These are phyloP conservation scores for Therioaphis trifolii DNA, from an alignment of 2,888 invertebrate genomes.

Conservation along the genomic window DNA sequence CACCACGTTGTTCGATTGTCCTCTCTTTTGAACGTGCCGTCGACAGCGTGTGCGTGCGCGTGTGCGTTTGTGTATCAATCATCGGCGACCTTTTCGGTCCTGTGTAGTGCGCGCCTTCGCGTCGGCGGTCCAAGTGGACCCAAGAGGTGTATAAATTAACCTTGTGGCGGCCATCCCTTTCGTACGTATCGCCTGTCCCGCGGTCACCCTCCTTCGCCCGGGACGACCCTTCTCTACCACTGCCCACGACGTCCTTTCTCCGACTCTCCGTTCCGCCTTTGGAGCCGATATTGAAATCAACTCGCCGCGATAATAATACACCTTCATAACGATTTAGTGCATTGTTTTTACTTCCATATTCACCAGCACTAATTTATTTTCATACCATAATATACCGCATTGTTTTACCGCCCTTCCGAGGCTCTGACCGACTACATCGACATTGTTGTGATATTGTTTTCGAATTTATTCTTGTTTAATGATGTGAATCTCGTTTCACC, in stretches of 20 bases:
- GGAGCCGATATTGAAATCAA: slow-evolving; percentile 19
- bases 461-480: too few relatives aligned
- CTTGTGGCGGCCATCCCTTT: not conserved
- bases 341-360: too few relatives aligned
- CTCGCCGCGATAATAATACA: not conserved
- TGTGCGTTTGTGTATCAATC: slow-evolving; percentile 37
- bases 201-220: not conserved
- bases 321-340: too few relatives aligned
- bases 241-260: not conserved
- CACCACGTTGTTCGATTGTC: slow-evolving; percentile 38
- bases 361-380: too few relatives aligned
- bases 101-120: not conserved
- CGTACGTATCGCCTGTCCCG: not conserved
- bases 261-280: too few relatives aligned
- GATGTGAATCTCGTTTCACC: too few relatives aligned
- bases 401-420: too few relatives aligned
- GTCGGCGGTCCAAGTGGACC: slow-evolving; percentile 57
- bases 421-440: too few relatives aligned
- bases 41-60: not conserved
- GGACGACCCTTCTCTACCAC: too few relatives aligned
- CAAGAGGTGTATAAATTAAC: slow-evolving; percentile 62
- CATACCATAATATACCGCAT: too few relatives aligned
- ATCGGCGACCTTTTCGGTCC: slow-evolving; percentile 58
- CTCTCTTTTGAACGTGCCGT: not conserved
- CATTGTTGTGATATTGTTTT: too few relatives aligned